Evolutionary conservation across 2,113 vertebrate species (phyloP).

Genomic region (Labeo catla): DNA sequence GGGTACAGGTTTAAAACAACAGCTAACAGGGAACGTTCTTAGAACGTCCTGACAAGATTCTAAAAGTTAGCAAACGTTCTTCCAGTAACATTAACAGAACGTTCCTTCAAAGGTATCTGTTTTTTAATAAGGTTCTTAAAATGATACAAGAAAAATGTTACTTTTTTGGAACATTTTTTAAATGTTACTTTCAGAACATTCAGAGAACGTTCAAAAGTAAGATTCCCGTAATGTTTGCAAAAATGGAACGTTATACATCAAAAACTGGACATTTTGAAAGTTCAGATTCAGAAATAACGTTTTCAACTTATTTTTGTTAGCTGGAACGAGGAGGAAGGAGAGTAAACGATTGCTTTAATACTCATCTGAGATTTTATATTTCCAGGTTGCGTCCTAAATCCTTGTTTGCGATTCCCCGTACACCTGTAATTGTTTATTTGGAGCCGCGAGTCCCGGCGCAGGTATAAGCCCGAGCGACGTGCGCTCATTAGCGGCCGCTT

Average conservation of each 20-base stretch:
- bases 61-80: too few relatives aligned
- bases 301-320: not conserved
- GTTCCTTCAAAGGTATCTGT: too few relatives aligned
- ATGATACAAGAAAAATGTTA: too few relatives aligned
- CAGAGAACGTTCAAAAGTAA: too few relatives aligned
- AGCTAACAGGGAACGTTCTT: too few relatives aligned
- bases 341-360: not conserved
- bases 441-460: not conserved
- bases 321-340: not conserved
- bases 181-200: too few relatives aligned
- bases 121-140: too few relatives aligned
- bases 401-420: not conserved
- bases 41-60: too few relatives aligned
- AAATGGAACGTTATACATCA: not conserved
- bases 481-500: conserved; percentile 1
- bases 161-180: too few relatives aligned
- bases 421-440: conserved; percentile 43
- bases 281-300: not conserved
- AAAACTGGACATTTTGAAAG: not conserved
- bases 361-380: conserved; percentile 21
- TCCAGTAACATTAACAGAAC: too few relatives aligned
- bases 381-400: not conserved
- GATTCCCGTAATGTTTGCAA: too few relatives aligned
- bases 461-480: not conserved
- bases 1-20: too few relatives aligned